Conservation (phyloP, 2,888 invertebrate species). For the Catocala nupta region DNA sequence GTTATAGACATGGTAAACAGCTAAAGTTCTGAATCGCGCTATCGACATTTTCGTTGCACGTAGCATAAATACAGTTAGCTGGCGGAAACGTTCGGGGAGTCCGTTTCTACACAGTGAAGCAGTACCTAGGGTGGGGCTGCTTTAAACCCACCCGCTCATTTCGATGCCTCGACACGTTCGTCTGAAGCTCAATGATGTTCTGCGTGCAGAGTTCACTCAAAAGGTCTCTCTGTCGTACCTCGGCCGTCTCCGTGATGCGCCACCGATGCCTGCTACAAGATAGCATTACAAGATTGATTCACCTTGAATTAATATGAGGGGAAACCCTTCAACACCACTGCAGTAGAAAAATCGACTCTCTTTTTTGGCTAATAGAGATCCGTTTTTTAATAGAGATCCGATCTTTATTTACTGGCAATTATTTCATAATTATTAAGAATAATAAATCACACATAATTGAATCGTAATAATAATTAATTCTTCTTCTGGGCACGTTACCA, state of each 20-base stretch:
- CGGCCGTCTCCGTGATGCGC: conserved; percentile 23
- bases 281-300: conserved; percentile 21
- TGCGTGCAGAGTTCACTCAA: conserved; percentile 2
- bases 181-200: conserved; percentile 8
- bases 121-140: conserved; percentile 65
- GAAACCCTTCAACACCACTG: conserved; percentile 60
- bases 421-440: too few species aligned
- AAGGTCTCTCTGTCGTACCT: conserved; percentile 9
- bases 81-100: conserved; percentile 50
- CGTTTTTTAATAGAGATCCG: too few species aligned
- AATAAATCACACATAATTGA: too few species aligned
- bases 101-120: conserved; percentile 74
- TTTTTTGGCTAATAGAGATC: conserved; percentile 42
- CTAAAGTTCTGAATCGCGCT: conserved; percentile 54
- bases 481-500: too few species aligned
- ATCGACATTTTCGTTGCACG: conserved; percentile 41
- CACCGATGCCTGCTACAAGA: conserved; percentile 33
- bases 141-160: conserved; percentile 49
- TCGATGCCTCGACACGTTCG: conserved; percentile 17
- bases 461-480: too few species aligned
- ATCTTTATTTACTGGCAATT: too few species aligned
- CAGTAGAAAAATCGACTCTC: conserved; percentile 71
- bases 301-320: conserved; percentile 44
- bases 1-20: not conserved
- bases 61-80: conserved; percentile 25